A percentile compares a stretch with the other conserved stretches of the same genome.
phyloP scores from a whole-genome alignment of 2,888 invertebrate genomes.

The Tachina lurida region DNA sequence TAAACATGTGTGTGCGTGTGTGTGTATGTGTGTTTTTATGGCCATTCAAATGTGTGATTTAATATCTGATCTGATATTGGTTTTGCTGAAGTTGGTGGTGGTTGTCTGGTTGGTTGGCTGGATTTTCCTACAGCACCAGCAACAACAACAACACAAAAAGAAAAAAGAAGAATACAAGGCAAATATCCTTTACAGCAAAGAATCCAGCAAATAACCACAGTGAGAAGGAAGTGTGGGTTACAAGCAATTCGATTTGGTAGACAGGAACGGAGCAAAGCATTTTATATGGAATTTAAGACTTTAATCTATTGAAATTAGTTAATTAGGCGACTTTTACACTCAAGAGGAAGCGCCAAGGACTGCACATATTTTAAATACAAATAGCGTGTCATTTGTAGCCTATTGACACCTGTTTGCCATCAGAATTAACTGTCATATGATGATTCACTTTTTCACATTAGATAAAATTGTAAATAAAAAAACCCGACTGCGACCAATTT shows the following conservation, averaged over 20 bases:
- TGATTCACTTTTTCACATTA: too few species aligned
- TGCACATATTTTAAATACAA: not conserved
- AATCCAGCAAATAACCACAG: slow-evolving; percentile 42
- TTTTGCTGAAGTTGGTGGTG: slow-evolving; percentile 47
- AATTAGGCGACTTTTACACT: not conserved
- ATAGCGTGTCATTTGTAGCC: not conserved
- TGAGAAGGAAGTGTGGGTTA: slow-evolving; percentile 62
- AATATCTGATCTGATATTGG: slow-evolving; percentile 72
- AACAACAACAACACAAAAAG: slow-evolving; percentile 21
- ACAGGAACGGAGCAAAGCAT: slow-evolving; percentile 49
- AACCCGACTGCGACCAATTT: too few species aligned
- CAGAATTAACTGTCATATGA: too few species aligned
- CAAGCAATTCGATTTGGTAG: slow-evolving; percentile 27
- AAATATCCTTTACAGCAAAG: slow-evolving; percentile 37
- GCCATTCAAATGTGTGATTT: slow-evolving; percentile 60
- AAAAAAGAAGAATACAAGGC: not conserved
- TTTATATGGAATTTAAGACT: slow-evolving; percentile 3
- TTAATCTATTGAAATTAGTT: slow-evolving; percentile 29
- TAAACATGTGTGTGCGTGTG: not conserved
- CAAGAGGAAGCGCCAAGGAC: not conserved
- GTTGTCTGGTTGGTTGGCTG: slow-evolving; percentile 54
- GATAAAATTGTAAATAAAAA: too few species aligned
- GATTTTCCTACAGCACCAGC: slow-evolving; percentile 45
- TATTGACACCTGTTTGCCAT: too few species aligned
- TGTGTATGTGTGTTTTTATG: slow-evolving; percentile 10